phyloP scores from a whole-genome alignment of 2,113 vertebrate species.

The Nothoprocta perdicaria region DNA sequence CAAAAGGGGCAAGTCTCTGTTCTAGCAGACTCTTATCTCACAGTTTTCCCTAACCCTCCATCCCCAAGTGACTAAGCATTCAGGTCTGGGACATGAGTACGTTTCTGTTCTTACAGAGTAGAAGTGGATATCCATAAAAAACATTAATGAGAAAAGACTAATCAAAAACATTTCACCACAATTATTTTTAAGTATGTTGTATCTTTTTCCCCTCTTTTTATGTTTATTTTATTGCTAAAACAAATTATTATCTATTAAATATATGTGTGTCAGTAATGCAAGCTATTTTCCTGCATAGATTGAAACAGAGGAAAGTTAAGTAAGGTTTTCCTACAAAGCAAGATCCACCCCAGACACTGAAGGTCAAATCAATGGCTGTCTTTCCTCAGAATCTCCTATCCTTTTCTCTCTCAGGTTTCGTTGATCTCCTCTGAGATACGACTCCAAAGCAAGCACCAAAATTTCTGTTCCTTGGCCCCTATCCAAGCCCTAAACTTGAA shows the following conservation, averaged over 20 bases:
- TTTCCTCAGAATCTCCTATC: background rate
- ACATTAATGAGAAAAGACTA: background rate
- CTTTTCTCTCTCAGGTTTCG: background rate
- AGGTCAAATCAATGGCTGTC: background rate
- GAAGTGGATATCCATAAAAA: background rate
- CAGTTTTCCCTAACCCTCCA: background rate
- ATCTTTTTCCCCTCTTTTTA: background rate
- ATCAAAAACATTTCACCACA: background rate
- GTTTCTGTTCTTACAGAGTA: background rate
- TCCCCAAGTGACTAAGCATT: background rate
- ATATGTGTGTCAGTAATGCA: accelerated
- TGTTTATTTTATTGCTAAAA: background rate
- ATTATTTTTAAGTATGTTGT: background rate
- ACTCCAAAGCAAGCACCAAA: background rate
- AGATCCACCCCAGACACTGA: background rate
- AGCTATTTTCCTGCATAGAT: background rate
- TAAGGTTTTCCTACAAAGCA: background rate
- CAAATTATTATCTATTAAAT: background rate
- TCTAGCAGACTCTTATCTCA: background rate
- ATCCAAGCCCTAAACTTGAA: background rate
- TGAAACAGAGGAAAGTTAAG: background rate
- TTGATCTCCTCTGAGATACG: background rate
- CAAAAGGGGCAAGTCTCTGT: background rate
- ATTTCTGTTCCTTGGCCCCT: background rate
- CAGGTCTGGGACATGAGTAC: background rate